Conservation (phyloP, 92 coral and sea anemone species). For the Parazoanthus atlanticus region DNA sequence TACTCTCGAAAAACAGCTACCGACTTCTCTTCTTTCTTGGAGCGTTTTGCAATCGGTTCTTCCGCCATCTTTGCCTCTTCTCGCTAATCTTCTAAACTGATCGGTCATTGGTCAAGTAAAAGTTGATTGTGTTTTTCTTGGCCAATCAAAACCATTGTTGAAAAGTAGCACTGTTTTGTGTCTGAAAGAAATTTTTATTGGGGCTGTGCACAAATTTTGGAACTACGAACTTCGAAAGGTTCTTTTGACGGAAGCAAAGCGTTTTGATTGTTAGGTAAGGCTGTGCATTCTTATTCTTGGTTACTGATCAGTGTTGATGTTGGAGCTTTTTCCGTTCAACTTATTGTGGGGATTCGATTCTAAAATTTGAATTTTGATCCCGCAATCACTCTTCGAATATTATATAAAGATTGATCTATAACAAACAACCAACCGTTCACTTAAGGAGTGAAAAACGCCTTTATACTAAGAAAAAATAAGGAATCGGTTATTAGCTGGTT, state of each 20-base stretch:
- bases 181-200: neutral
- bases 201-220: too few species aligned
- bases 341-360: too few species aligned
- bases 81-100: neutral
- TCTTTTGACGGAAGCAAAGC: neutral
- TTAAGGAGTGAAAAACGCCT: too few species aligned
- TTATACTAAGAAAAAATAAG: too few species aligned
- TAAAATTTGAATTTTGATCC: too few species aligned
- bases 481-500: too few species aligned
- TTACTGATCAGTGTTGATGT: neutral
- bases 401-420: too few species aligned
- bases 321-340: too few species aligned
- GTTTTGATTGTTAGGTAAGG: neutral
- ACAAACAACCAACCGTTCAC: too few species aligned
- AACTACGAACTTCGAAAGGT: too few species aligned
- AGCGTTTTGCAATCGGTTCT: neutral
- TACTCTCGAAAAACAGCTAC: slow-evolving; percentile 38
- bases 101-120: neutral
- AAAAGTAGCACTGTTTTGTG: neutral
- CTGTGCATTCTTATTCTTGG: neutral
- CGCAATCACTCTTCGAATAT: too few species aligned
- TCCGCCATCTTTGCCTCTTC: slow-evolving; percentile 23
- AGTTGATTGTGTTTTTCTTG: neutral
- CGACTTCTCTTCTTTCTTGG: slow-evolving; percentile 18
- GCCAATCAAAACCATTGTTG: slow-evolving; percentile 8